Conservation (phyloP, 2,888 invertebrate species). For the Torymus auratus region DNA sequence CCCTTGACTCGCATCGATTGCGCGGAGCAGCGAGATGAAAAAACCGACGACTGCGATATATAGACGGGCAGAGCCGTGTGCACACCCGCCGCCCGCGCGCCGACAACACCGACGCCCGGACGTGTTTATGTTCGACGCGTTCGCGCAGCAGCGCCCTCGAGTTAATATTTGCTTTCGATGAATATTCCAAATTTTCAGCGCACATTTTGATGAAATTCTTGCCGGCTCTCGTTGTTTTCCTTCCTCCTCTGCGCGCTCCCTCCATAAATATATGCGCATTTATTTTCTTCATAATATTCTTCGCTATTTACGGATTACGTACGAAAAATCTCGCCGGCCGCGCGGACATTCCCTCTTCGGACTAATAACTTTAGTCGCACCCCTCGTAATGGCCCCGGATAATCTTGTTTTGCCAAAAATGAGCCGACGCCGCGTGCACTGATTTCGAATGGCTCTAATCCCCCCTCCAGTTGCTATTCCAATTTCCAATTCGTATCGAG, state of each 20-base stretch:
- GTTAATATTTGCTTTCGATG: conserved; percentile 51
- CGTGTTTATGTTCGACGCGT: conserved; percentile 44
- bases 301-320: too few relatives aligned
- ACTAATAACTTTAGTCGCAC: conserved; percentile 52
- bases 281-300: too few relatives aligned
- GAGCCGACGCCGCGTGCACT: conserved; percentile 19
- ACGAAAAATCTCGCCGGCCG: conserved; percentile 5
- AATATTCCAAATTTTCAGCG: conserved; percentile 48
- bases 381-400: conserved; percentile 49
- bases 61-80: background rate
- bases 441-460: conserved; percentile 26
- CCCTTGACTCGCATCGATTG: conserved; percentile 47
- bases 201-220: conserved; percentile 48
- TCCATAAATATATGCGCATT: too few relatives aligned
- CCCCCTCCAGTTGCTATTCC: background rate
- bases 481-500: background rate
- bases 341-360: conserved; percentile 24
- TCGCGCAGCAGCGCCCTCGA: conserved; percentile 6
- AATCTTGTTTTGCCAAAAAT: conserved; percentile 55
- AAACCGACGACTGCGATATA: conserved; percentile 3
- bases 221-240: background rate
- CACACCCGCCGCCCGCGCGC: background rate
- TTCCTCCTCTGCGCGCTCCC: background rate
- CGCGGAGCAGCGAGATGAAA: conserved; percentile 41
- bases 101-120: background rate